These are phyloP conservation scores for Numida meleagris DNA, from an alignment of 2,113 vertebrate genomes.

Conservation along the genomic window DNA sequence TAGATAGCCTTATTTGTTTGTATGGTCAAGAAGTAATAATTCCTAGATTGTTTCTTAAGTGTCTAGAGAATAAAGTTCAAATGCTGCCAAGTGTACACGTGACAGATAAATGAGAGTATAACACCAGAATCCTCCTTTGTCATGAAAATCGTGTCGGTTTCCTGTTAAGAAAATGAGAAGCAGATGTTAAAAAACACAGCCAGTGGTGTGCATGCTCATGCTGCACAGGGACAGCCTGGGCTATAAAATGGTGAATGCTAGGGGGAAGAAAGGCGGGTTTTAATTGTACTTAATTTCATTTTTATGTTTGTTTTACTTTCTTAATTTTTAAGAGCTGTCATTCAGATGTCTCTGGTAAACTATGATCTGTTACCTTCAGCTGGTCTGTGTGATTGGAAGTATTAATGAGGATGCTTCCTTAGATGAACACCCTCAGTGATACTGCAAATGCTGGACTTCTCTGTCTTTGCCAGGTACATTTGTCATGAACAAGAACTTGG, in stretches of 20 bases:
- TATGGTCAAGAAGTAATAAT: constrained; percentile 55
- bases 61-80: constrained; percentile 59
- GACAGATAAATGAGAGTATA: constrained; percentile 61
- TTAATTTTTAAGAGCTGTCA: not conserved
- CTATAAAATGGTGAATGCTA: constrained; percentile 51
- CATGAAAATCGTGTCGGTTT: constrained; percentile 77
- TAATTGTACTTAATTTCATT: not conserved
- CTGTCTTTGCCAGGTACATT: accelerated
- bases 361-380: not conserved
- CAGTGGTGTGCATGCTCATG: constrained; percentile 65
- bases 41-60: constrained; percentile 59
- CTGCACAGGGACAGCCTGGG: constrained; percentile 24
- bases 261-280: not conserved
- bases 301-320: not conserved
- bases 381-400: not conserved
- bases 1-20: constrained; percentile 64
- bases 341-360: constrained; percentile 3
- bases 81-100: constrained; percentile 60
- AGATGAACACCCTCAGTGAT: not conserved
- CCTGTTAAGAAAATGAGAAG: constrained; percentile 78
- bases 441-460: not conserved
- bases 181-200: constrained; percentile 74
- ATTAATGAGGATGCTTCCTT: not conserved
- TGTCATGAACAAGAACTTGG: not conserved
- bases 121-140: constrained; percentile 68